Evolutionary conservation across 2,113 vertebrate species (phyloP).

Genomic region (Noturus placidus): DNA sequence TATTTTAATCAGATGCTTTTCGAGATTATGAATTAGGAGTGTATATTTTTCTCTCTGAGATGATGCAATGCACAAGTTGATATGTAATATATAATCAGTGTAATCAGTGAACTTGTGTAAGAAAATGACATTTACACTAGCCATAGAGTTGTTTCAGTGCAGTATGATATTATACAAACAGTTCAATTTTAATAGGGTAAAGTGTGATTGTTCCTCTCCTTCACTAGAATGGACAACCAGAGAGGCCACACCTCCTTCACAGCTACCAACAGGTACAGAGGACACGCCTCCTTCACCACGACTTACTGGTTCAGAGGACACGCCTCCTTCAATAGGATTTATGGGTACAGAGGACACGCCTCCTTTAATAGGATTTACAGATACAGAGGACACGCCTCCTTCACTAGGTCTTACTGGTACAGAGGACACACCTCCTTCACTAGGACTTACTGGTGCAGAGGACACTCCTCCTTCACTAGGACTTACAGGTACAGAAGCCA

Average conservation of each 20-base stretch:
- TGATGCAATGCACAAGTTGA: background rate
- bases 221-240: background rate
- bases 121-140: background rate
- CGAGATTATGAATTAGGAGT: background rate
- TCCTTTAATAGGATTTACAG: background rate
- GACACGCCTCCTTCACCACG: too few species aligned
- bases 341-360: background rate
- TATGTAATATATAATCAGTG: background rate
- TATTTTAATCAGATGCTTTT: conserved; percentile 1
- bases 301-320: background rate
- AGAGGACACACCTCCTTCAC: background rate
- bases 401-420: background rate
- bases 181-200: background rate
- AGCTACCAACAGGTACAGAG: background rate
- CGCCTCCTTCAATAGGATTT: background rate
- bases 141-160: background rate
- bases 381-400: background rate
- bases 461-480: background rate
- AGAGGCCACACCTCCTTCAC: background rate
- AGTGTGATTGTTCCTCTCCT: background rate
- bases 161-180: background rate
- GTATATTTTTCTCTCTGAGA: background rate
- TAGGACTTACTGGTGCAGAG: background rate
- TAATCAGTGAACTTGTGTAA: background rate
- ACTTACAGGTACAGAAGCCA: background rate